Evolutionary conservation across 1,140 invertebrate genomes (phyloP), one percentile per base, ranked within the genome.

Genomic region (Drosophila pseudoobscura): DNA sequence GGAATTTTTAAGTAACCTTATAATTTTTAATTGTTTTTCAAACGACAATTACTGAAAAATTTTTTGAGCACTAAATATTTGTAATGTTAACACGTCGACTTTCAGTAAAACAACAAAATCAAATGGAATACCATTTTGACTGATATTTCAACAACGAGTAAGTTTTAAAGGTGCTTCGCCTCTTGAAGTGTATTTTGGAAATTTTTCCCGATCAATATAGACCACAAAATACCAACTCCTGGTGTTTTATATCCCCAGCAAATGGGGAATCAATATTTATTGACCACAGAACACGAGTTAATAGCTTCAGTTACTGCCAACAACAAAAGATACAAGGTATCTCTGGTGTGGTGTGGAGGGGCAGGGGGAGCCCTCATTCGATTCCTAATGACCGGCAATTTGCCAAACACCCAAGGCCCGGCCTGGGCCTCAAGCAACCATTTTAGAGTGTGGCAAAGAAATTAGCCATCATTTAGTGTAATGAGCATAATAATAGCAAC

Each of bases 381-480:
- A 50, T 56, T 69, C 3, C 64, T 84, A 84, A 84, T 84, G 77
- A 80, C 60, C 77, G 43, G 58, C 49, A 74, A 85, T 85, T 85
- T 85, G 82, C 82, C 71, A 75, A 62, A 80, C 77, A 87, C 62
- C 77, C 73, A 47, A 45, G 43, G 44, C 39, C 43, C 22, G 11
- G 20, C 20, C 20, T 2, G 20, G 20, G 20, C 1, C 20, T 20
- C 20, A 20, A 39, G 11, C 8, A 58, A 31, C 59, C 77, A 82
- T 78, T 85, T 85, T 85, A 85, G 78, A 85, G 80, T 87, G 82
- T 87, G 87, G 76, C 72, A 78, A 87, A 85, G 82, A 85, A 87
- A 85, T 85, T 85, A 85, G 82, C 82, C 55, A 78, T 64, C 78
- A 85, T 85, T 84, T 85, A 85, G 78, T 62, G 61, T 85, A 85